Percentiles rank a stretch among this genome's conserved stretches.
These are phyloP conservation scores for Perizoma affinitatum DNA, from an alignment of 2,888 invertebrate genomes.

Conservation along the genomic window DNA sequence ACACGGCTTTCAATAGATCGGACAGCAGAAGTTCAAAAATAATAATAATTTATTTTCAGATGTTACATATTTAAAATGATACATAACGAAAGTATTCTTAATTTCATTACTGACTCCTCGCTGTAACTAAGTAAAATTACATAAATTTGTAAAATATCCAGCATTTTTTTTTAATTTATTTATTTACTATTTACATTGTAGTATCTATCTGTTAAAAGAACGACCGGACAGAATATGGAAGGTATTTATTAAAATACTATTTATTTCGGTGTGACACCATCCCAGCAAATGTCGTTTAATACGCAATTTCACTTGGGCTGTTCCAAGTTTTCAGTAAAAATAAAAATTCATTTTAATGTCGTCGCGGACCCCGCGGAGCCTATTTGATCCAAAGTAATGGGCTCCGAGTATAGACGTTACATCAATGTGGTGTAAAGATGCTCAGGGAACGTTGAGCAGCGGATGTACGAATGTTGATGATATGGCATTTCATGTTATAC, in stretches of 20 bases:
- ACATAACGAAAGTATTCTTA: too few species aligned
- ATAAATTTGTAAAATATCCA: too few species aligned
- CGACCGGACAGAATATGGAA: not conserved
- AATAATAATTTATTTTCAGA: too few species aligned
- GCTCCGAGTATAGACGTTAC: constrained; percentile 57
- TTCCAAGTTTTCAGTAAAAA: constrained; percentile 59
- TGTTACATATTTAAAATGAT: too few species aligned
- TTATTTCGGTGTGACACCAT: constrained; percentile 20
- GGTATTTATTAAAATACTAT: too few species aligned
- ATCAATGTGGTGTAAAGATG: constrained; percentile 62
- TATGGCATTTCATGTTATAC: constrained; percentile 2
- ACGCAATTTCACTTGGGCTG: constrained; percentile 48
- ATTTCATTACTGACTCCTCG: too few species aligned
- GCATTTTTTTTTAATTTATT: too few species aligned
- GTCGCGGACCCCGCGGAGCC: constrained; percentile 56
- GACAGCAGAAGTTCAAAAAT: too few species aligned
- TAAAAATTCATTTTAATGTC: constrained; percentile 69
- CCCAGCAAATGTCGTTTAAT: constrained; percentile 50
- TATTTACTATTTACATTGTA: too few species aligned
- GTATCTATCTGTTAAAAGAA: not conserved
- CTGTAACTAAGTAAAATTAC: too few species aligned
- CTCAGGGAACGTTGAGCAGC: constrained; percentile 14
- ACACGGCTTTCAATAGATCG: too few species aligned
- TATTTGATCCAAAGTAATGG: constrained; percentile 74
- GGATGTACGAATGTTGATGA: constrained; percentile 11